A percentile compares a stretch with the other conserved stretches of the same genome.
These are phyloP conservation scores for Sclerodermus sp. DNA, from an alignment of 2,888 invertebrate species.

Conservation along the genomic window DNA sequence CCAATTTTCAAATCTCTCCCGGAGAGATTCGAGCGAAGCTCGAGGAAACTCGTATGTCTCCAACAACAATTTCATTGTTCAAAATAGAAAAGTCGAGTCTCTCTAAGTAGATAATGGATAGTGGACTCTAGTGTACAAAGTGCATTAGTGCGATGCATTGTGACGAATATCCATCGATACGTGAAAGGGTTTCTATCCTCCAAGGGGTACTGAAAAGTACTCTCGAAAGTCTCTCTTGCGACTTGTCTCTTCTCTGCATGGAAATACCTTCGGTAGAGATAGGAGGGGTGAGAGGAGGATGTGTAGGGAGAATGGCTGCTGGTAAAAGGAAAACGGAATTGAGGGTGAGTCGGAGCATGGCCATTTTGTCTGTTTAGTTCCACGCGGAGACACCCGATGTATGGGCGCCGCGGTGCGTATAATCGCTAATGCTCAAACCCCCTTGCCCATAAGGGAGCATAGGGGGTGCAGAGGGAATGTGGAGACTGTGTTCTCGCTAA, in stretches of 20 bases:
- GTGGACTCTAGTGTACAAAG: too few species aligned
- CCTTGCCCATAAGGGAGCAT: conserved; percentile 32
- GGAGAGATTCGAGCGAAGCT: too few species aligned
- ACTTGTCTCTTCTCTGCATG: background rate
- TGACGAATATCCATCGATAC: too few species aligned
- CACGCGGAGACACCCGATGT: conserved; percentile 50
- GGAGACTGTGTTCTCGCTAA: conserved; percentile 25
- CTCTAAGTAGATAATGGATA: too few species aligned
- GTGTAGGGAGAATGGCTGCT: conserved; percentile 3
- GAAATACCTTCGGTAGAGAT: background rate
- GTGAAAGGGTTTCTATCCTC: background rate
- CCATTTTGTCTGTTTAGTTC: conserved; percentile 56
- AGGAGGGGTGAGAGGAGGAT: conserved; percentile 1
- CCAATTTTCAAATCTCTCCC: too few species aligned
- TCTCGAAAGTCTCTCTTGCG: background rate
- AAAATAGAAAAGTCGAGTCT: too few species aligned
- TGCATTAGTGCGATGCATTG: too few species aligned
- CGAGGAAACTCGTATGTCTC: too few species aligned
- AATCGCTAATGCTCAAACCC: conserved; percentile 54
- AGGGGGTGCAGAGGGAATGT: conserved; percentile 5
- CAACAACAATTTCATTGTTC: too few species aligned
- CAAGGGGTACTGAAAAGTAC: background rate
- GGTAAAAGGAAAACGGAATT: conserved; percentile 40
- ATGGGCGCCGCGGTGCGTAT: conserved; percentile 52
- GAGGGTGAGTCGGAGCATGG: conserved; percentile 48